Conservation (phyloP, 2,113 vertebrate genomes). For the Ceyx cyanopectus region DNA sequence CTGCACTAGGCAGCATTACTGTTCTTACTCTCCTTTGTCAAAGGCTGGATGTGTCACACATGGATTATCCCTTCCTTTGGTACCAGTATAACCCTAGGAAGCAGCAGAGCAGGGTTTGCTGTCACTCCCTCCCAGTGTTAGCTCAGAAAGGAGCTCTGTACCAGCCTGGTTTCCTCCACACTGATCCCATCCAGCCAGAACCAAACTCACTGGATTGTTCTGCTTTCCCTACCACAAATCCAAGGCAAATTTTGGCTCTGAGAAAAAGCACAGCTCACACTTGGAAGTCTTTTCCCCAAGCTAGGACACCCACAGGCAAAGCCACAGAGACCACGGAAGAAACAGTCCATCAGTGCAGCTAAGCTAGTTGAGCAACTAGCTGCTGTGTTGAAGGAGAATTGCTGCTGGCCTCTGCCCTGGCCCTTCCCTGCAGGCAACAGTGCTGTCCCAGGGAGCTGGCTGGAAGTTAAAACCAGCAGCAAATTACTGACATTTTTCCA, state of each 20-base stretch:
- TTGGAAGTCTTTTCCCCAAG: background rate
- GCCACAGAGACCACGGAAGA: background rate
- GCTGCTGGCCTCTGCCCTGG: background rate
- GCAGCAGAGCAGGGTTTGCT: constrained; percentile 1
- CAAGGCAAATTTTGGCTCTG: background rate
- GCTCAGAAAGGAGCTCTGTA: background rate
- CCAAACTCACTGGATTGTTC: background rate
- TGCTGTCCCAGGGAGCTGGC: background rate
- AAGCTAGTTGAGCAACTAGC: background rate
- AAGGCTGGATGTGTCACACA: background rate
- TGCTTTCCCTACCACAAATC: background rate
- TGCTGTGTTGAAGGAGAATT: background rate
- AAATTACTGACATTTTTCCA: constrained; percentile 9
- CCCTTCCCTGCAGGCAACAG: background rate
- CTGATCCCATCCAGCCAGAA: background rate
- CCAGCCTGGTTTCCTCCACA: background rate
- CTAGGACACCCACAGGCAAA: background rate
- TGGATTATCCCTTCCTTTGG: background rate
- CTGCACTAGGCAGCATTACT: rapidly evolving
- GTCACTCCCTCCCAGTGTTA: background rate
- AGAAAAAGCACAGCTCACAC: background rate
- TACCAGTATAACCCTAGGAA: background rate
- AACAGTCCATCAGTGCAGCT: background rate
- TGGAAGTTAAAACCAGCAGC: constrained; percentile 5
- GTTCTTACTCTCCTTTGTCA: background rate